Evolutionary conservation across 2,888 invertebrate species (phyloP), one percentile per base, ranked within the genome.

Genomic region (Tethea ocularis): DNA sequence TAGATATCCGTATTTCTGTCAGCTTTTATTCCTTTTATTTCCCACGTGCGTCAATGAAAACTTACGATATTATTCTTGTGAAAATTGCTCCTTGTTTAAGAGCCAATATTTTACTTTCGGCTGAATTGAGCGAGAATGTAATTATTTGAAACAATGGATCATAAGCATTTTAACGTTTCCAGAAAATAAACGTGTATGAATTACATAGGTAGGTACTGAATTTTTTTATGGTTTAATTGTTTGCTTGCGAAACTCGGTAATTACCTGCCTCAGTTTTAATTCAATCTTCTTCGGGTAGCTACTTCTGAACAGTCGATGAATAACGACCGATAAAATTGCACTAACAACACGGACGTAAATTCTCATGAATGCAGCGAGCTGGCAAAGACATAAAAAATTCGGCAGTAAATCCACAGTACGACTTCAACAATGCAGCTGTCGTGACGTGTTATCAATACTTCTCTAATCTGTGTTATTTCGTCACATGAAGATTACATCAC

Each of bases 401-500:
- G 46, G 46, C 51, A 20, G 38, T 38, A 55, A 36, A 60, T 52
- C 26, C 38, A 41, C 52, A 36, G 55, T n/a, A n/a, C 38, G 46
- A 59, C 46, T 51, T 54, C 63, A 41, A 51, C 61, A 69, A 71
- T 36, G 64, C 66, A 66, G 71, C 69, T 66, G 72, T 63, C 66
- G 75, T 86, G 86, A 86, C 83, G 83, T 80, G 73, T 76, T 75
- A 83, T 82, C 78, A 79, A 75, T 81, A 77, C 74, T 74, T 61
- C 61, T 77, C 67, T 83, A 82, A 86, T 84, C 81, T 80, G 69
- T 80, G 70, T 71, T 74, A 75, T 82, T 80, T 83, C 88, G 86
- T 88, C 88, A 88, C 82, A 87, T 84, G 80, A 69, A 83, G 75
- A 87, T 91, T 90, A 90, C 89, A 90, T 90, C 89, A 46, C 46